These are phyloP conservation scores for Alloscopus bannaensis DNA, from an alignment of 2,888 invertebrate genomes.

Conservation along the genomic window DNA sequence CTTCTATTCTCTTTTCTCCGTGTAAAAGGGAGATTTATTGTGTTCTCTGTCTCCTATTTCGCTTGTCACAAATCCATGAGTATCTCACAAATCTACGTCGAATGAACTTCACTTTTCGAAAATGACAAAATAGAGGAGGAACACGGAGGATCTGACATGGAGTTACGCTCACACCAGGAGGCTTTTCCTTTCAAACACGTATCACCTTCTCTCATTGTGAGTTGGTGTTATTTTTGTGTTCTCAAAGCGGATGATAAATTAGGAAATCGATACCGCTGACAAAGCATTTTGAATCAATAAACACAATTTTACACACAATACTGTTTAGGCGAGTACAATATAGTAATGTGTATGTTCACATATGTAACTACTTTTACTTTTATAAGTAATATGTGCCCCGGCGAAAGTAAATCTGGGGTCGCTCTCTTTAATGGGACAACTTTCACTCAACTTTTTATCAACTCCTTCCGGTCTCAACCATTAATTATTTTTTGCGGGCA, in stretches of 20 bases:
- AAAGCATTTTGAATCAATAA: conserved; percentile 42
- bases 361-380: too few species aligned
- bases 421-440: too few species aligned
- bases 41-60: conserved; percentile 35
- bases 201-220: not conserved
- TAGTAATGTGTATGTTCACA: too few species aligned
- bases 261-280: conserved; percentile 52
- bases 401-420: too few species aligned
- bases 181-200: conserved; percentile 7
- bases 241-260: conserved; percentile 43
- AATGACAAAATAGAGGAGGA: conserved; percentile 36
- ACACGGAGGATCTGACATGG: conserved; percentile 20
- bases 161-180: conserved; percentile 26
- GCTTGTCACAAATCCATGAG: conserved; percentile 51
- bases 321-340: not conserved
- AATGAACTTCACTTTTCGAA: conserved; percentile 46
- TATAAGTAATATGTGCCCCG: too few species aligned
- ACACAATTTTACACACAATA: too few species aligned
- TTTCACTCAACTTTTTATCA: too few species aligned
- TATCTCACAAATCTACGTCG: conserved; percentile 22
- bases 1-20: too few species aligned
- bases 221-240: not conserved
- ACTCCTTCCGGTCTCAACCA: too few species aligned
- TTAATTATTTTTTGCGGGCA: too few species aligned
- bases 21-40: conserved; percentile 54